Percentiles rank a stretch among this genome's conserved stretches.
Conservation (phyloP, 2,888 invertebrate species). For the Drosophila diplacantha region DNA sequence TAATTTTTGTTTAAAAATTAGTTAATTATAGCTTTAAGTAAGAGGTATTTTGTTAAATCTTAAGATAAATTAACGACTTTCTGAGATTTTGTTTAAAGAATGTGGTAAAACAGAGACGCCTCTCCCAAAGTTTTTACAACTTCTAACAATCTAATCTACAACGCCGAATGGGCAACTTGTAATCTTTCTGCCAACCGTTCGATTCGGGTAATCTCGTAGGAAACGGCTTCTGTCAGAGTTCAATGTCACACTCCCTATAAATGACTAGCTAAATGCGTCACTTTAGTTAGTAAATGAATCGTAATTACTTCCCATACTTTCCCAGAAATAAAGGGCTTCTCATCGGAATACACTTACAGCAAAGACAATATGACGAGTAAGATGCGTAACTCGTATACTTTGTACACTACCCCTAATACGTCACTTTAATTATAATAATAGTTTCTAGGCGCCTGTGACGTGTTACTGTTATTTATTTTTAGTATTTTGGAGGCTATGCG, state of each 20-base stretch:
- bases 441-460: slow-evolving; percentile 48
- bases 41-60: not conserved
- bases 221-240: slow-evolving; percentile 3
- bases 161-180: not conserved
- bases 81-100: not conserved
- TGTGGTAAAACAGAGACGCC: not conserved
- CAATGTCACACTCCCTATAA: slow-evolving; percentile 8
- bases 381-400: not conserved
- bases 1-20: not conserved
- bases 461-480: slow-evolving; percentile 47
- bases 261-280: not conserved
- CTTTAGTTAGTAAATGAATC: not conserved
- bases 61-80: not conserved
- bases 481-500: slow-evolving; percentile 54
- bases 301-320: not conserved
- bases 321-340: not conserved
- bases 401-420: slow-evolving; percentile 20
- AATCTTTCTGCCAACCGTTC: not conserved
- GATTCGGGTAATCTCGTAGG: not conserved
- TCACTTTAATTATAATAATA: slow-evolving; percentile 51
- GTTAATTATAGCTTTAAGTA: not conserved
- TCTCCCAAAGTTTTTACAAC: not conserved
- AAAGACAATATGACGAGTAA: not conserved
- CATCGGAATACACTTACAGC: not conserved
- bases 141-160: not conserved